Percentiles rank a stretch among this genome's conserved stretches.
Conservation (phyloP, 2,888 invertebrate genomes). For the Drosophila austrosaltans region DNA sequence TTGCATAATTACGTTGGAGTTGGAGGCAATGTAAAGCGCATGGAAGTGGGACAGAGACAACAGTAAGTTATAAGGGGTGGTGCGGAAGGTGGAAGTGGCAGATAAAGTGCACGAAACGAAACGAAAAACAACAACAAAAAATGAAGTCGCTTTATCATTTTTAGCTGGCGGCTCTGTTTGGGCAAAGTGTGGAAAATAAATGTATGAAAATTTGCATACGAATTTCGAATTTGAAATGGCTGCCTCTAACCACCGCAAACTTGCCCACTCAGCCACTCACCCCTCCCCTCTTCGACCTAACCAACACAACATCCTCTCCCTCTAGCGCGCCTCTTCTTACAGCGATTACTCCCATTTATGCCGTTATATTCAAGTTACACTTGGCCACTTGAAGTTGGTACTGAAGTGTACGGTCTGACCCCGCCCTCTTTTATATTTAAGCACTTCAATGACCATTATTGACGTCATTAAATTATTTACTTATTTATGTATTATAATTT, state of each 20-base stretch:
- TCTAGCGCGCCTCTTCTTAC: not conserved
- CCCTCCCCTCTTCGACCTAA: not conserved
- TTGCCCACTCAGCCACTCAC: not conserved
- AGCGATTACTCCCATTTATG: not conserved
- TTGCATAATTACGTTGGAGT: slow-evolving; percentile 70
- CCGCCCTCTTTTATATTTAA: slow-evolving; percentile 43
- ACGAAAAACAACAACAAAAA: slow-evolving; percentile 60
- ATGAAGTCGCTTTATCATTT: slow-evolving; percentile 78
- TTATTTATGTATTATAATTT: slow-evolving; percentile 45
- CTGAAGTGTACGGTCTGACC: slow-evolving; percentile 19
- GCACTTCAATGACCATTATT: slow-evolving; percentile 27
- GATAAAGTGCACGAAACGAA: slow-evolving; percentile 56
- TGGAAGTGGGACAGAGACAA: slow-evolving; percentile 14
- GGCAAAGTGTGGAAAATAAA: slow-evolving; percentile 78
- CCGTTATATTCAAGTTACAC: slow-evolving; percentile 13
- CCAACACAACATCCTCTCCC: not conserved
- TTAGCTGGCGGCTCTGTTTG: slow-evolving; percentile 75
- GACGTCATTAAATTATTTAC: slow-evolving; percentile 67
- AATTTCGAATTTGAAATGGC: slow-evolving; percentile 74
- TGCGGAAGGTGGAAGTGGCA: slow-evolving; percentile 21
- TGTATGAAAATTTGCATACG: slow-evolving; percentile 78
- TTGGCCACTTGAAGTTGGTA: slow-evolving; percentile 8
- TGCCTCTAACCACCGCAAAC: slow-evolving; percentile 23
- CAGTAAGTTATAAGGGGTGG: slow-evolving; percentile 31
- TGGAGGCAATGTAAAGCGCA: slow-evolving; percentile 14